phyloP scores from a whole-genome alignment of 2,888 invertebrate species.

The Diploptera punctata region DNA sequence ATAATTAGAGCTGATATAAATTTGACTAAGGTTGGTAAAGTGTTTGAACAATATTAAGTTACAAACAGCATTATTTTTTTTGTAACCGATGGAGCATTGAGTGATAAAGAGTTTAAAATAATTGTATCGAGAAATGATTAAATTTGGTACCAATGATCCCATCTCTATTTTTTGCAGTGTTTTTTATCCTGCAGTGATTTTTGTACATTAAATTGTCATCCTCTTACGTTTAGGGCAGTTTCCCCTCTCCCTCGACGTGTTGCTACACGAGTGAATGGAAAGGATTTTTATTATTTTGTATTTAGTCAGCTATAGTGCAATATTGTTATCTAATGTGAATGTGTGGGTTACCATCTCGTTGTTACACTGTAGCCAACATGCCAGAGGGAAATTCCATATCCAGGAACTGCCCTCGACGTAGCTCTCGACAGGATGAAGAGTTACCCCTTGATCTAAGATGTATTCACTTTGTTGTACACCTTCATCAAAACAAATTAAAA shows the following conservation, averaged over 20 bases:
- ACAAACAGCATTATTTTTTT: too few species aligned
- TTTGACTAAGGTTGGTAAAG: too few species aligned
- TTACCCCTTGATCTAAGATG: constrained; percentile 38
- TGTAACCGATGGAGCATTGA: too few species aligned
- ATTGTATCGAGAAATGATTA: too few species aligned
- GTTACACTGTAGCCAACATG: constrained; percentile 28
- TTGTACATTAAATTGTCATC: constrained; percentile 33
- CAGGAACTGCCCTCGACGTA: constrained; percentile 27
- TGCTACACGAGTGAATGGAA: constrained; percentile 23
- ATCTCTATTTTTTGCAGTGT: too few species aligned
- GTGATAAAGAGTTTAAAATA: too few species aligned
- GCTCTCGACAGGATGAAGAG: constrained; percentile 35
- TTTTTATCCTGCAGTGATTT: constrained; percentile 40
- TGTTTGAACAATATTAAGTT: too few species aligned
- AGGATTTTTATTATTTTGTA: constrained; percentile 23
- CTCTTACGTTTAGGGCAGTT: constrained; percentile 34
- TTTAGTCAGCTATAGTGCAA: constrained; percentile 43
- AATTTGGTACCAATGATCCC: too few species aligned
- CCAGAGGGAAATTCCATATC: constrained; percentile 26
- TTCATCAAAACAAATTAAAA: too few species aligned
- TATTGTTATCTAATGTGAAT: constrained; percentile 34
- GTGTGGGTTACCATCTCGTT: constrained; percentile 38
- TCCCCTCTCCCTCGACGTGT: constrained; percentile 32
- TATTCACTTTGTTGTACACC: too few species aligned
- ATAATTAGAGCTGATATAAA: too few species aligned